These are phyloP conservation scores for Crematogaster levior DNA, from an alignment of 2,888 invertebrate species.

Conservation along the genomic window DNA sequence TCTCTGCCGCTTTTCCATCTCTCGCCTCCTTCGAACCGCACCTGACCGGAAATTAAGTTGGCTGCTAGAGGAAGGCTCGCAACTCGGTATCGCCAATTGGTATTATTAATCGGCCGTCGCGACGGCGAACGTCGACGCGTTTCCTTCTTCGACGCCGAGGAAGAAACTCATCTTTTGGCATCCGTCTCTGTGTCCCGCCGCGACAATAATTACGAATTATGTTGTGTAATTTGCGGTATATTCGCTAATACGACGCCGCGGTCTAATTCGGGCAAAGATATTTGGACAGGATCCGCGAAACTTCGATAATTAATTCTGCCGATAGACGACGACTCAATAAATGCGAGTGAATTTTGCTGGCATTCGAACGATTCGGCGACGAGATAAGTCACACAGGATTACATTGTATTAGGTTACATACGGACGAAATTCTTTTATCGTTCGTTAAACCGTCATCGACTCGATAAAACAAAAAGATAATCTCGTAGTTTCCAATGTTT, in stretches of 20 bases:
- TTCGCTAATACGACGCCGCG: slow-evolving; percentile 19
- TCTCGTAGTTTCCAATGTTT: neutral
- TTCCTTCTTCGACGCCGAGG: slow-evolving; percentile 11
- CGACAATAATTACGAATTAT: slow-evolving; percentile 42
- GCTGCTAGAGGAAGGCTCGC: slow-evolving; percentile 4
- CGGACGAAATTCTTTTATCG: neutral
- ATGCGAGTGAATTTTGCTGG: neutral
- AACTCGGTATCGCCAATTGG: slow-evolving; percentile 31
- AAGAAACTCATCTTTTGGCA: slow-evolving; percentile 29
- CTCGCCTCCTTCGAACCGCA: neutral
- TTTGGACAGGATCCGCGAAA: slow-evolving; percentile 13
- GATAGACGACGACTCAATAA: slow-evolving; percentile 28
- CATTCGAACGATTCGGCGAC: neutral
- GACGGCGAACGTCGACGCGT: neutral
- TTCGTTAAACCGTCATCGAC: neutral
- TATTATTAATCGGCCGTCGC: slow-evolving; percentile 51
- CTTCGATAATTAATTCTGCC: slow-evolving; percentile 11
- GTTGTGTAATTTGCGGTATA: slow-evolving; percentile 46
- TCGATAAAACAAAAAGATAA: neutral
- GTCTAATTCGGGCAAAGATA: slow-evolving; percentile 32
- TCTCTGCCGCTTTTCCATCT: neutral
- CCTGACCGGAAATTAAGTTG: slow-evolving; percentile 50
- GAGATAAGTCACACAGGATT: neutral
- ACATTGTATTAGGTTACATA: slow-evolving; percentile 34
- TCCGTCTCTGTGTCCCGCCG: slow-evolving; percentile 3